These are phyloP conservation scores for Eulithis testata DNA, from an alignment of 2,888 invertebrate species.

Conservation along the genomic window DNA sequence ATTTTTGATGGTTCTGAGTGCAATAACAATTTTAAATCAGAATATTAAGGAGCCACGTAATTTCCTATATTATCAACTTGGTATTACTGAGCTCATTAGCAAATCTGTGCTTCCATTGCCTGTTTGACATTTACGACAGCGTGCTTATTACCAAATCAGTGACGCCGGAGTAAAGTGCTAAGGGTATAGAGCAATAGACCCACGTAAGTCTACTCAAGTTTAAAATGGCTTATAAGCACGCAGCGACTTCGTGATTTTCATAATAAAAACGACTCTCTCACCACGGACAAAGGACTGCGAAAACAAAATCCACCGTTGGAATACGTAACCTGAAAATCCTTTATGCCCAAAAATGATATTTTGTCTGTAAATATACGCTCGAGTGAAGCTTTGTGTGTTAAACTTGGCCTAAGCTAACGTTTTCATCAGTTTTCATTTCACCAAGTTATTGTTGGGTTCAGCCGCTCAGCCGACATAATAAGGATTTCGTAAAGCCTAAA, in stretches of 20 bases:
- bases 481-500: conserved; percentile 15
- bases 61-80: too few relatives aligned
- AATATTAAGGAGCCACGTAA: too few relatives aligned
- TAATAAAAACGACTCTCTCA: conserved; percentile 41
- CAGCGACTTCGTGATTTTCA: conserved; percentile 41
- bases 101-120: too few relatives aligned
- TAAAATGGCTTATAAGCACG: conserved; percentile 17
- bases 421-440: conserved; percentile 36
- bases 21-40: too few relatives aligned
- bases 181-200: conserved; percentile 3
- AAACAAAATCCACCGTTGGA: conserved; percentile 42
- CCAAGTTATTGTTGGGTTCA: conserved; percentile 24
- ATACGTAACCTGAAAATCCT: conserved; percentile 49
- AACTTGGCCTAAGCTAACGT: conserved; percentile 35
- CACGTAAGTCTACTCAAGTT: conserved; percentile 9
- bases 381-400: conserved; percentile 40
- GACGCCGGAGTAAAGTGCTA: neutral
- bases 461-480: conserved; percentile 20
- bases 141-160: neutral
- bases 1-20: too few relatives aligned
- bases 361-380: conserved; percentile 49
- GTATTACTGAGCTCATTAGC: too few relatives aligned
- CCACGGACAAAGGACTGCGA: conserved; percentile 44
- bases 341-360: conserved; percentile 52
- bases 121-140: too few relatives aligned